Evolutionary conservation across 2,888 invertebrate species (phyloP), one percentile per base, ranked within the genome.

Genomic region (Malthinus flaveolus): DNA sequence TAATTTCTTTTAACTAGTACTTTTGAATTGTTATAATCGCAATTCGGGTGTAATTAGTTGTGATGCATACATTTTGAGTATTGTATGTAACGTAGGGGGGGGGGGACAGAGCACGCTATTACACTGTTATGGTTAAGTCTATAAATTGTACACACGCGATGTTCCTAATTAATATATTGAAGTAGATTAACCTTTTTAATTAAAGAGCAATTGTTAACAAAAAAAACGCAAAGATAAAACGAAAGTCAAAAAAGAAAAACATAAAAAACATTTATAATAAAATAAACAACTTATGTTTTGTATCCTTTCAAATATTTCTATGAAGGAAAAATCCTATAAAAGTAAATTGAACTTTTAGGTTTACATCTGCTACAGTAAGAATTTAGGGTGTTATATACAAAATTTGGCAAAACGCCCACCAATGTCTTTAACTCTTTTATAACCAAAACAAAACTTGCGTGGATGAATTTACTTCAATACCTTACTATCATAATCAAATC

Each of bases 271-370:
- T 32, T 55, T 46, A 15, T 55, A 49, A 55, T 55, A 49, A 55
- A 39, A 48, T 42, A 49, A 48, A 49, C 36, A 49, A 34, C 35
- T 55, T 55, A 55, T 49, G 48, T 39, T 32, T 52, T n/a, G 53
- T 39, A 39, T 39, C 15, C 13, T 39, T 39, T 15, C 39, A 39
- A 39, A 39, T 39, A 39, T 39, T 39, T 45, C 45, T 32, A 31
- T 45, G 31, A 45, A 45, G 31, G 33, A 49, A 52, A 52, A 49
- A 52, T 48, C 52, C 23, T 52, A 58, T 58, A 52, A 58, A 53
- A 58, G 52, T 46, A 58, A 58, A 58, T 58, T 58, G 56, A 56
- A 56, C 50, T 56, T 56, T 45, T 39, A 45, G 51, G 56, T 50
- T 51, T 56, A 37, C 56, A 56, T 56, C 56, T 56, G 56, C 56